Base-by-base conservation (phyloP, 2,888 invertebrate species). In the Cristatella mucedo region DNA sequence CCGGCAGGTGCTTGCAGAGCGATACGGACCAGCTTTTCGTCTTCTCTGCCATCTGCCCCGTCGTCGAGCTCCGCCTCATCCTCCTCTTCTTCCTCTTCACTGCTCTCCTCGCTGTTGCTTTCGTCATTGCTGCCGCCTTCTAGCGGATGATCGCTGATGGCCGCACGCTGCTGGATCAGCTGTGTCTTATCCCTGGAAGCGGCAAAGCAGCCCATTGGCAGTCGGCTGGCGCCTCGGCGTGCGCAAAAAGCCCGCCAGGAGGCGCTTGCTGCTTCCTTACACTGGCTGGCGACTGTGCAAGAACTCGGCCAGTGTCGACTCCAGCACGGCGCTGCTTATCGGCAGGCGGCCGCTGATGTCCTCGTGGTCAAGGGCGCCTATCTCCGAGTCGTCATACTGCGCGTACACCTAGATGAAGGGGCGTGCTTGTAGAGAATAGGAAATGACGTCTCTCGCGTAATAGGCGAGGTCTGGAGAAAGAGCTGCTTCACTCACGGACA, bases 291-390 rank as follows among this genome's bases (percentile, higher is more conserved):
- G n/a, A n/a, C 26, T 26, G 56, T 75, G 73, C 56, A 78, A 75
- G 57, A 80, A 83, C 60, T 86, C 79, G 34, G 79, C 73, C 0
- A 80, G 77, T 33, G 78, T 79, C 48, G 76, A 70, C 44, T 80
- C 67, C 37, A 89, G 68, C 50, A 79, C 67, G 2, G 77, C 74
- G 47, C 81, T 78, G 2, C 76, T 71, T 13, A 76, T 74, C 30
- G 75, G 74, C 33, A 82, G 63, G 56, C 73, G 69, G 0, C 84
- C 89, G 53, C 84, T 84, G 37, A 87, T 84, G 51, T 87, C 84
- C 44, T 89, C 87, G 51, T 78, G 73, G 54, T 87, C 84, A n/a
- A 89, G 60, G 1, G 85, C 78, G 0, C 89, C 91, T 16, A 89
- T 74, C 63, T 87, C 83, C 5, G 75, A 78, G 50, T 87, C 86